Conservation (phyloP, 2,888 invertebrate species). For the Synanthedon andrenaeformis region DNA sequence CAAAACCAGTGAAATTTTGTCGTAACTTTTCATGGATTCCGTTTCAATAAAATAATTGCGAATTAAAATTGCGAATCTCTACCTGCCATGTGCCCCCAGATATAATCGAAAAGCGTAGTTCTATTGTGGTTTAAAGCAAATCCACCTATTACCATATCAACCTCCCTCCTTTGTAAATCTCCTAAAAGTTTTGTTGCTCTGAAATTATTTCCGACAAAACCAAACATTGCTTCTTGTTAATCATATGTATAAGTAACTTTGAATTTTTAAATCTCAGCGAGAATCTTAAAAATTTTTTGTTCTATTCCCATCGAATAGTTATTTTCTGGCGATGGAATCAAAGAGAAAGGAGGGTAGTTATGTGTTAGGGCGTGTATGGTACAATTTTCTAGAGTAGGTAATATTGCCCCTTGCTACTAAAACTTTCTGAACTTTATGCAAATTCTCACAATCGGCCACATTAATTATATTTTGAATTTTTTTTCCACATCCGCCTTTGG, state of each 20-base stretch:
- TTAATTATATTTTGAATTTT: conserved; percentile 7
- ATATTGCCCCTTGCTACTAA: neutral
- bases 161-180: conserved; percentile 4
- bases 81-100: conserved; percentile 4
- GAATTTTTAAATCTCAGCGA: conserved; percentile 4
- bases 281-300: conserved; percentile 2
- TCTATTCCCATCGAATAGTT: conserved; percentile 4
- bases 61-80: conserved; percentile 1
- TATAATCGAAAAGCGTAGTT: conserved; percentile 3
- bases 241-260: conserved; percentile 3
- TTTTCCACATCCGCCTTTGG: conserved; percentile 7
- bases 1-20: neutral
- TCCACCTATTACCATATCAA: conserved; percentile 6
- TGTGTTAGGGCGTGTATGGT: conserved; percentile 4
- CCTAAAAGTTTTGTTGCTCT: conserved; percentile 3
- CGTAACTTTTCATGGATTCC: neutral
- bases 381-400: conserved; percentile 6
- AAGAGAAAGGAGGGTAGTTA: conserved; percentile 5
- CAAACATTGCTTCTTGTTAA: conserved; percentile 3
- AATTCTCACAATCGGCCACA: conserved; percentile 6
- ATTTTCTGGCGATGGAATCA: neutral
- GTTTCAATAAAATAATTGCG: neutral
- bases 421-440: neutral
- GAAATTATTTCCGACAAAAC: conserved; percentile 4
- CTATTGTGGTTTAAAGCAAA: conserved; percentile 4